phyloP scores from a whole-genome alignment of 2,888 invertebrate species.

The Ctena decussata region DNA sequence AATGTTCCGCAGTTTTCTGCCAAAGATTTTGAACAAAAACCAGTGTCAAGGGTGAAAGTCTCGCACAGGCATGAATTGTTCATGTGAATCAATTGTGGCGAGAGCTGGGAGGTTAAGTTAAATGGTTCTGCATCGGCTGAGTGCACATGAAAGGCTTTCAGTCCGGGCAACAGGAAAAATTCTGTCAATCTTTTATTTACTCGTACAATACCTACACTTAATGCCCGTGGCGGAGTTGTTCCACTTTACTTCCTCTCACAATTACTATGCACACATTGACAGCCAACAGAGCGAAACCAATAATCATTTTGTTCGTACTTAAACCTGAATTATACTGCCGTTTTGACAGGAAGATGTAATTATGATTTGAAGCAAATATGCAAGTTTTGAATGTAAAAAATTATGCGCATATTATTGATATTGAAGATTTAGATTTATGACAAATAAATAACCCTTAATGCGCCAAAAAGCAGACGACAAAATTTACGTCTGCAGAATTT shows the following conservation, averaged over 20 bases:
- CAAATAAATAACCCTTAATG: too few species aligned
- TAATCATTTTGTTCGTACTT: not conserved
- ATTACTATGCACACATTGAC: not conserved
- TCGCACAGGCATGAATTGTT: slow-evolving; percentile 50
- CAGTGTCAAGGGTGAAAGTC: slow-evolving; percentile 60
- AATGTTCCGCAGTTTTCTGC: slow-evolving; percentile 31
- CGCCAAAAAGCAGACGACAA: too few species aligned
- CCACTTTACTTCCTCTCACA: slow-evolving; percentile 6
- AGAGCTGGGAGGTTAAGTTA: slow-evolving; percentile 36
- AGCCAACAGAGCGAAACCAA: not conserved
- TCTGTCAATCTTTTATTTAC: slow-evolving; percentile 41
- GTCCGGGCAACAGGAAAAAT: slow-evolving; percentile 7
- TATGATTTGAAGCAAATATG: not conserved
- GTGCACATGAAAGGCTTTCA: not conserved
- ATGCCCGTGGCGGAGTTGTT: slow-evolving; percentile 41
- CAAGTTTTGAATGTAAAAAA: not conserved
- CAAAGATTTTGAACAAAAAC: slow-evolving; percentile 35
- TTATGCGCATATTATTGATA: not conserved
- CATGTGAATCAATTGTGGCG: slow-evolving; percentile 24
- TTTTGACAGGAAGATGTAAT: not conserved
- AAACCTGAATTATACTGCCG: slow-evolving; percentile 1
- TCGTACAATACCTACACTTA: slow-evolving; percentile 41
- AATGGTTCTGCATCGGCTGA: slow-evolving; percentile 2
- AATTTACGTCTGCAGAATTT: too few species aligned
- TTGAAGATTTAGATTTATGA: too few species aligned